phyloP scores from a whole-genome alignment of 1,140 invertebrate species.

The Pseudachorutes palmiensis region DNA sequence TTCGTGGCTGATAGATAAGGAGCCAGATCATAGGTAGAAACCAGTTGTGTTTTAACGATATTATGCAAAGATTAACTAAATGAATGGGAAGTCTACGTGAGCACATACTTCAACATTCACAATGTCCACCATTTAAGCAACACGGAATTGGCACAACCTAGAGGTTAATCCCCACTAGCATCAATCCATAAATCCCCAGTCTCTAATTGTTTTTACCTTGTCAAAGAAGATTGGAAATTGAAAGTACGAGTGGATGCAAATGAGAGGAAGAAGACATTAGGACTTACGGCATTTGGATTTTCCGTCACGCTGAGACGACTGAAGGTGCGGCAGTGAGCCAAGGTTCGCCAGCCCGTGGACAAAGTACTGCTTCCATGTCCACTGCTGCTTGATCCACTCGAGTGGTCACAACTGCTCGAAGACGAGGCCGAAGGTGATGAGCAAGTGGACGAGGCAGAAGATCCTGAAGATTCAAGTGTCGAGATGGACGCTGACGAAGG shows the following conservation, averaged over 20 bases:
- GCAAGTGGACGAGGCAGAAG: conserved; percentile 1
- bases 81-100: no score
- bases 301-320: conserved; percentile 26
- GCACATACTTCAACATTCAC: no score
- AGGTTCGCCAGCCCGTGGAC: conserved; percentile 12
- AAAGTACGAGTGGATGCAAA: neutral
- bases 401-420: neutral
- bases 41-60: neutral
- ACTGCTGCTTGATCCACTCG: neutral
- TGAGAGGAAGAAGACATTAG: neutral
- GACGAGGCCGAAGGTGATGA: conserved; percentile 4
- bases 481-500: neutral
- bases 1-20: neutral
- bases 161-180: no score
- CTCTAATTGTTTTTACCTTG: conserved; percentile 10
- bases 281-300: conserved; percentile 24
- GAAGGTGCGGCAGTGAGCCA: conserved; percentile 18
- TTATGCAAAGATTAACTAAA: neutral
- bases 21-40: neutral
- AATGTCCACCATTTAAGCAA: no score
- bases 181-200: neutral
- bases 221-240: neutral
- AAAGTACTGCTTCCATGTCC: neutral
- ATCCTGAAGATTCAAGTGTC: neutral
- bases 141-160: no score